A percentile compares a stretch with the other conserved stretches of the same genome.
Evolutionary conservation across 2,888 invertebrate genomes (phyloP).

Genomic region (Actias luna): DNA sequence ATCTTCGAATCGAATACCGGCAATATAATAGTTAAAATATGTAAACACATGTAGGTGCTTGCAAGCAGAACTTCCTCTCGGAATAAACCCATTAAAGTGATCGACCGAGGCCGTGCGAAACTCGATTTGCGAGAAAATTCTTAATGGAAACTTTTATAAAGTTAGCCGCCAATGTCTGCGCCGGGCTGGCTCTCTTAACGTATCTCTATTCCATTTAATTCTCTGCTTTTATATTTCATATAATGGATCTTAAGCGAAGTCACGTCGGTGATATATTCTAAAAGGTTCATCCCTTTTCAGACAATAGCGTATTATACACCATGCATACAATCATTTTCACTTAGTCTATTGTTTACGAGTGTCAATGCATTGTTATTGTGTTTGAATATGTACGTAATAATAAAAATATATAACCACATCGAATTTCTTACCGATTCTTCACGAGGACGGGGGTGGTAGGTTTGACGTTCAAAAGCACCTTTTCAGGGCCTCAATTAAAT

Average conservation of each 20-base stretch:
- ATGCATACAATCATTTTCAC: no score
- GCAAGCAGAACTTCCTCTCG: not conserved
- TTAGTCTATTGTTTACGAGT: no score
- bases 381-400: no score
- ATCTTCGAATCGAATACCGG: not conserved
- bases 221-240: not conserved
- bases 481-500: no score
- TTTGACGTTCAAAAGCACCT: no score
- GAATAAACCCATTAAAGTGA: not conserved
- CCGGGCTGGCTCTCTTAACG: not conserved
- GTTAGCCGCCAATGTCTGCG: not conserved
- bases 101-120: not conserved
- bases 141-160: constrained; percentile 3
- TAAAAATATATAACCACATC: no score
- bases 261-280: not conserved
- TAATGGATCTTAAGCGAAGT: not conserved
- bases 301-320: no score
- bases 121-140: not conserved
- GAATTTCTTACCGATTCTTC: no score
- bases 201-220: not conserved
- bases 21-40: not conserved
- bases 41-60: not conserved
- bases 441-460: no score
- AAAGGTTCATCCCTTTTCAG: no score
- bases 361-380: no score